phyloP scores from a whole-genome alignment of 2,888 invertebrate genomes.

The Mimachlamys varia region DNA sequence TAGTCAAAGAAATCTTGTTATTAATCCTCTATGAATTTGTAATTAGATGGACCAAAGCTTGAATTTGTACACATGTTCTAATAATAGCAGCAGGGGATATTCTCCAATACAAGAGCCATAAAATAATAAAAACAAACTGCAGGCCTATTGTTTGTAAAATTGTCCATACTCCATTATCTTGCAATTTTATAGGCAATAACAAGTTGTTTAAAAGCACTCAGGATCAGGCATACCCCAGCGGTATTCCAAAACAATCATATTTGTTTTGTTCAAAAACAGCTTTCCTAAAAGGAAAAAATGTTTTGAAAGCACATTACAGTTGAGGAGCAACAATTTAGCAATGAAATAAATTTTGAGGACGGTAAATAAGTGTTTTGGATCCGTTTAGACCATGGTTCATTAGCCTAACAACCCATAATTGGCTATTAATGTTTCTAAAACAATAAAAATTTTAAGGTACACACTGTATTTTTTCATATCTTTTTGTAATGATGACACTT shows the following conservation, averaged over 20 bases:
- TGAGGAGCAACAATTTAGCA: no score
- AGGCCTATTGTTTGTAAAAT: background rate
- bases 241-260: background rate
- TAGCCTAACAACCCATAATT: no score
- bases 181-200: background rate
- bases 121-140: background rate
- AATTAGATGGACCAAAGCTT: background rate
- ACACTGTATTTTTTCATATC: no score
- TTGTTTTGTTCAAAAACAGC: background rate
- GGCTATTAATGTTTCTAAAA: no score
- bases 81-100: background rate
- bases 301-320: no score
- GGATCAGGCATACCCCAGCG: background rate
- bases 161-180: background rate
- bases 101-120: background rate
- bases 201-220: no score
- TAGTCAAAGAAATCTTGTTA: background rate
- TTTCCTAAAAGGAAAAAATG: no score
- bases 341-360: no score
- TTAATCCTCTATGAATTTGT: background rate
- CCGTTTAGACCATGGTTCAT: no score
- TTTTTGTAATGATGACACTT: no score
- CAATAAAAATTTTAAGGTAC: no score
- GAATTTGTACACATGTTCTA: background rate
- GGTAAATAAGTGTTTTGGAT: no score